Conservation (phyloP, 2,113 vertebrate species). For the Lycaon pictus region DNA sequence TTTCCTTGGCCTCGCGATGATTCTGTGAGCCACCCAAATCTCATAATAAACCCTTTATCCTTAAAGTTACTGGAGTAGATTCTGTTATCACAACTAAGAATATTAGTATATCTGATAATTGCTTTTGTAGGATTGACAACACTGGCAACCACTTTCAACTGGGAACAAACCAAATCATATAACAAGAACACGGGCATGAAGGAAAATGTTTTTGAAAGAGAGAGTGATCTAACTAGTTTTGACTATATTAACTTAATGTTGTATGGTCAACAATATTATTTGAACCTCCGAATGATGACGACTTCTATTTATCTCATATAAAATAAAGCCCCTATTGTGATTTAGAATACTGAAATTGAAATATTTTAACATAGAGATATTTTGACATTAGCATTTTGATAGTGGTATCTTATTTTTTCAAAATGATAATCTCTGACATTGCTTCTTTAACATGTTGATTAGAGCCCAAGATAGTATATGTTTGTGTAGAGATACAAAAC, state of each 20-base stretch:
- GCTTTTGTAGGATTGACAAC: neutral
- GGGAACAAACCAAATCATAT: neutral
- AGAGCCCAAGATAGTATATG: neutral
- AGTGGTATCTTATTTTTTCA: neutral
- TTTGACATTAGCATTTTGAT: neutral
- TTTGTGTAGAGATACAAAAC: neutral
- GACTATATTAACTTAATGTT: slow-evolving; percentile 6
- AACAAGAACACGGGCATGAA: neutral
- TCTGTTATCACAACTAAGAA: neutral
- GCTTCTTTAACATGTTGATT: neutral
- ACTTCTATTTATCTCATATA: neutral
- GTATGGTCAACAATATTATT: neutral
- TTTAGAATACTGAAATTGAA: slow-evolving; percentile 3
- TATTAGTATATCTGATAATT: neutral
- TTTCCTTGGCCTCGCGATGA: slow-evolving; percentile 27
- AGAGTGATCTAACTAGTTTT: neutral
- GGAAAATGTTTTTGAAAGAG: neutral
- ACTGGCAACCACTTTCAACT: neutral
- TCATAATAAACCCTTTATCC: slow-evolving; percentile 3
- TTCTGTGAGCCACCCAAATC: neutral
- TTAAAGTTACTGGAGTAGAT: neutral
- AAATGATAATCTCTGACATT: neutral
- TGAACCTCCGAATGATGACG: neutral
- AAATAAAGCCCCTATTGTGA: neutral
- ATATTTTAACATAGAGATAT: neutral